Evolutionary conservation across 30 jellyfish, hydroid and myxozoan genomes (phyloP).

Genomic region (Chironex yamaguchii): DNA sequence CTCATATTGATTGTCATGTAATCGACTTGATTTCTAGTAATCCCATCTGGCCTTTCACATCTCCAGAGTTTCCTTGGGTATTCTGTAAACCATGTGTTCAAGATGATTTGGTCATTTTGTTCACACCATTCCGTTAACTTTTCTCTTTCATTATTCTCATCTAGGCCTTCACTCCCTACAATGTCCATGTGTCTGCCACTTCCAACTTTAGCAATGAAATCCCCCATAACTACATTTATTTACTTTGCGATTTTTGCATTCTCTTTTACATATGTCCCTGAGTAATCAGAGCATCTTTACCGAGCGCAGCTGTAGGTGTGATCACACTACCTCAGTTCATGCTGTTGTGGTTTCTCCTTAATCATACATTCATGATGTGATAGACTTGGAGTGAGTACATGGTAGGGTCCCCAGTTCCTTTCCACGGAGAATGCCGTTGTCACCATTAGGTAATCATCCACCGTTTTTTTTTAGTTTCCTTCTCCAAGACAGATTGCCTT

Average conservation of each 20-base stretch:
- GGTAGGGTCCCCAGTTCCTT: slow-evolving; percentile 64
- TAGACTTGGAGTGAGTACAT: slow-evolving; percentile 44
- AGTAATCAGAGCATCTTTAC: too few relatives aligned
- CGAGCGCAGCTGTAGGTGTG: too few relatives aligned
- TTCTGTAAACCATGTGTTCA: slow-evolving; percentile 28
- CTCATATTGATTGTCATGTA: slow-evolving; percentile 43
- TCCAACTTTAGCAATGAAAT: not conserved
- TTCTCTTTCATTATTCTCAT: slow-evolving; percentile 1
- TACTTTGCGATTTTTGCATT: slow-evolving; percentile 13
- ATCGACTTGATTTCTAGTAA: too few relatives aligned
- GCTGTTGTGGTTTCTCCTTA: slow-evolving; percentile 22
- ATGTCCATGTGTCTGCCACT: slow-evolving; percentile 10
- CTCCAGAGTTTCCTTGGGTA: slow-evolving; percentile 41
- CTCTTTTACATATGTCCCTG: slow-evolving; percentile 26
- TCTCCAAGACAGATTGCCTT: not conserved
- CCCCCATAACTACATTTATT: too few relatives aligned
- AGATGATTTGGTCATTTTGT: slow-evolving; percentile 11
- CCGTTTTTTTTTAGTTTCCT: not conserved
- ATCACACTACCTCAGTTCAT: too few relatives aligned
- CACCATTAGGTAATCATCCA: not conserved
- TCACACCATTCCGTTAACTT: not conserved
- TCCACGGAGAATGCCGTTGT: slow-evolving; percentile 36
- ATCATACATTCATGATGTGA: slow-evolving; percentile 42
- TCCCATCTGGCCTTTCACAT: slow-evolving; percentile 36
- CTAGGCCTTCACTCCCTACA: slow-evolving; percentile 4